phyloP scores from a whole-genome alignment of 2,113 vertebrate genomes.

The Mionectes macconnelli region DNA sequence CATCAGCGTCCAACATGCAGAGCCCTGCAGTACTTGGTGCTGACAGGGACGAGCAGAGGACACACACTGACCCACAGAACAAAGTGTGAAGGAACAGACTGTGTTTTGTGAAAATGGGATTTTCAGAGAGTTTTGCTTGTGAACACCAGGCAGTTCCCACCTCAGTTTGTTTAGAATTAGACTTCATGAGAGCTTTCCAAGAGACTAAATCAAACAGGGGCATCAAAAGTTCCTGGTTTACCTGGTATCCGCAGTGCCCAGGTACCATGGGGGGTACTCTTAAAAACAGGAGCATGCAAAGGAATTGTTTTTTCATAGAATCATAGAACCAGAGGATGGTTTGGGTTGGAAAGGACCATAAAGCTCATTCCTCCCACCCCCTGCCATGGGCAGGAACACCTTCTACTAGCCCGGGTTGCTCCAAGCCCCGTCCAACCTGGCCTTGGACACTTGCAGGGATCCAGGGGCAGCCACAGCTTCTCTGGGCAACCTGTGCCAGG shows the following conservation, averaged over 20 bases:
- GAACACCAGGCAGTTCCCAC: neutral
- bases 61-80: fast-evolving
- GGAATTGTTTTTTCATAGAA: neutral
- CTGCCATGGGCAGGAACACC: neutral
- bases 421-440: neutral
- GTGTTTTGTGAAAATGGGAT: neutral
- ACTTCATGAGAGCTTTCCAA: neutral
- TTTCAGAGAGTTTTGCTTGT: neutral
- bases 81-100: neutral
- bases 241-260: neutral
- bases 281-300: neutral
- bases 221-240: too few species aligned
- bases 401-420: neutral
- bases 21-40: neutral
- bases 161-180: neutral
- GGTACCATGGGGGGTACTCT: too few species aligned
- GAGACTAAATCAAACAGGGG: neutral
- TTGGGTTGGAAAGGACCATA: neutral
- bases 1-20: neutral
- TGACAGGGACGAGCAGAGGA: neutral
- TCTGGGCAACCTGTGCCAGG: neutral
- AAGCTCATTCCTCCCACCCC: fast-evolving
- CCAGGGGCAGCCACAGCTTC: neutral
- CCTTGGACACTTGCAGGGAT: neutral
- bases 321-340: neutral